These are phyloP conservation scores for Spheniscus humboldti DNA, from an alignment of 2,797 vertebrate species.

Conservation along the genomic window DNA sequence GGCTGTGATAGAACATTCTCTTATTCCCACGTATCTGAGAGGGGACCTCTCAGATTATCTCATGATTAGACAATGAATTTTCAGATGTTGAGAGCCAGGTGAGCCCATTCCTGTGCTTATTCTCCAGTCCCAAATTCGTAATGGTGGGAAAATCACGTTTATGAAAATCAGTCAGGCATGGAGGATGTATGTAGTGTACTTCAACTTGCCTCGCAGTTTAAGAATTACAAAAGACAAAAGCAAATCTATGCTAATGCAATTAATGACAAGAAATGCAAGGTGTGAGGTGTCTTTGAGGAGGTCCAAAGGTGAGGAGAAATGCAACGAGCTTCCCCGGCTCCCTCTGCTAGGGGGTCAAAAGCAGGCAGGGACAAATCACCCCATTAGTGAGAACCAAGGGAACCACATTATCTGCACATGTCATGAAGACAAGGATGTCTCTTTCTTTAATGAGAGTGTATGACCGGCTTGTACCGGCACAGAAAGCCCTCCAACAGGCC, in stretches of 20 bases:
- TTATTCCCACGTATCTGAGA: background rate
- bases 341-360: background rate
- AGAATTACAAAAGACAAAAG: background rate
- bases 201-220: background rate
- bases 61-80: background rate
- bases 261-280: background rate
- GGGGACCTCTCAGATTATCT: background rate
- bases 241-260: background rate
- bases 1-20: background rate
- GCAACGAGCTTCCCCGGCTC: fast-evolving
- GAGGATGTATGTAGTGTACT: background rate
- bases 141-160: background rate
- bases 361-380: background rate
- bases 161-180: background rate
- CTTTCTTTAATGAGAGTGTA: background rate
- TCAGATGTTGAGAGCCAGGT: background rate
- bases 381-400: background rate
- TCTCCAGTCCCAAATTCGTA: background rate
- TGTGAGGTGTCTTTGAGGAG: background rate
- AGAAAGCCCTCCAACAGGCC: background rate
- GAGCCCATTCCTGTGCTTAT: background rate
- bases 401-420: fast-evolving
- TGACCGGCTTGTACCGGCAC: fast-evolving
- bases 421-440: background rate
- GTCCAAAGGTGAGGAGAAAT: background rate